A percentile compares a stretch with the other conserved stretches of the same genome.
phyloP scores from a whole-genome alignment of 2,113 vertebrate species.

The Telmatochromis brichardi region DNA sequence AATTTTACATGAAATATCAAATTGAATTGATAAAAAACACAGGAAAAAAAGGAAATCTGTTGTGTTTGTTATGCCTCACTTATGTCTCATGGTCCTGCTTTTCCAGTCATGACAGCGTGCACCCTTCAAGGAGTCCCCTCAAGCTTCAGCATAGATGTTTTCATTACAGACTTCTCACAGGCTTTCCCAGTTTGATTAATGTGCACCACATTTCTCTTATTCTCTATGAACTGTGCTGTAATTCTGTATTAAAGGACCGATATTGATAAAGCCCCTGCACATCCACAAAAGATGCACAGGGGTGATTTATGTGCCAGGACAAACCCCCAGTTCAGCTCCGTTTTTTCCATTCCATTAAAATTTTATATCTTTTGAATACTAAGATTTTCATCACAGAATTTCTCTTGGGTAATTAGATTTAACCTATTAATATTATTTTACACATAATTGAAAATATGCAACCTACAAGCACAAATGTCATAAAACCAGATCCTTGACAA shows the following conservation, averaged over 20 bases:
- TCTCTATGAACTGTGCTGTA: not conserved
- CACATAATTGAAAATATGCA: not conserved
- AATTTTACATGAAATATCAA: conserved; percentile 5
- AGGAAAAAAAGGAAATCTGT: not conserved
- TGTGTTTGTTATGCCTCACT: not conserved
- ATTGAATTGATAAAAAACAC: not conserved
- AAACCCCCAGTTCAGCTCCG: not conserved
- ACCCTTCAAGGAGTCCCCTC: not conserved
- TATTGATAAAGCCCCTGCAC: not conserved
- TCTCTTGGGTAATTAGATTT: not conserved
- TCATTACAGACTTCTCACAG: not conserved
- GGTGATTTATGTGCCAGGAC: not conserved
- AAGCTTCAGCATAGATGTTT: not conserved
- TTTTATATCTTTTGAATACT: accelerated
- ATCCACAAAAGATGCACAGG: not conserved
- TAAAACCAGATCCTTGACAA: not conserved
- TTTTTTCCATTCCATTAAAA: not conserved
- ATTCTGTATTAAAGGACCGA: not conserved
- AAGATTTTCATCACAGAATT: not conserved
- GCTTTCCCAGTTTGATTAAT: not conserved
- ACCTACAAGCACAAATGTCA: not conserved
- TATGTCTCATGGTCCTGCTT: conserved; percentile 10
- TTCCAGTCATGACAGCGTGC: not conserved
- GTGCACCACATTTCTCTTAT: not conserved
- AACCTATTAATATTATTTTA: not conserved